Conservation (phyloP, 2,888 invertebrate species). For the Mactromeris polynyma region DNA sequence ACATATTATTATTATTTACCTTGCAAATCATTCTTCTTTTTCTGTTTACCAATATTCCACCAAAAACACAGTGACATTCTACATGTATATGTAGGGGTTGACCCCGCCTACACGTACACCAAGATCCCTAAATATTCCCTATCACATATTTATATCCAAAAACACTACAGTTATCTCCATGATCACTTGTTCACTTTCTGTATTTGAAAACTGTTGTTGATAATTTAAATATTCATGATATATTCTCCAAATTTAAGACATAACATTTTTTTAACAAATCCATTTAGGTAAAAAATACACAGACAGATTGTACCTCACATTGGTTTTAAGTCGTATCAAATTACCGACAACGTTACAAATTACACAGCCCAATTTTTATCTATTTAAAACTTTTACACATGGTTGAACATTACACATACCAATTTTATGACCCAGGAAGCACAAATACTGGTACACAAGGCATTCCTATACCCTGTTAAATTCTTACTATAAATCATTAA, state of each 20-base stretch:
- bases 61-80: slow-evolving; percentile 64
- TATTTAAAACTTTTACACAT: background rate
- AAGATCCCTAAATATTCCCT: background rate
- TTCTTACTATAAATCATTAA: too few species aligned
- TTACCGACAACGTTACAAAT: slow-evolving; percentile 1
- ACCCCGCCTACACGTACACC: background rate
- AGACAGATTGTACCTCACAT: background rate
- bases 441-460: background rate
- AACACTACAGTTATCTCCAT: background rate
- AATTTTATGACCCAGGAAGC: background rate
- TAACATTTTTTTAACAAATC: background rate
- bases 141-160: background rate
- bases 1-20: background rate
- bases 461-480: background rate
- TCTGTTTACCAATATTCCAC: slow-evolving; percentile 60
- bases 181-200: background rate
- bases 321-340: background rate
- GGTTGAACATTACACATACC: background rate
- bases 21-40: slow-evolving; percentile 29
- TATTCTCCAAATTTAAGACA: background rate
- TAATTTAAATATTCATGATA: background rate
- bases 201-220: background rate
- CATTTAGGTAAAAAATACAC: background rate
- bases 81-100: background rate
- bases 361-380: background rate